Conservation (phyloP, 2,888 invertebrate species). For the Biston stratarius region DNA sequence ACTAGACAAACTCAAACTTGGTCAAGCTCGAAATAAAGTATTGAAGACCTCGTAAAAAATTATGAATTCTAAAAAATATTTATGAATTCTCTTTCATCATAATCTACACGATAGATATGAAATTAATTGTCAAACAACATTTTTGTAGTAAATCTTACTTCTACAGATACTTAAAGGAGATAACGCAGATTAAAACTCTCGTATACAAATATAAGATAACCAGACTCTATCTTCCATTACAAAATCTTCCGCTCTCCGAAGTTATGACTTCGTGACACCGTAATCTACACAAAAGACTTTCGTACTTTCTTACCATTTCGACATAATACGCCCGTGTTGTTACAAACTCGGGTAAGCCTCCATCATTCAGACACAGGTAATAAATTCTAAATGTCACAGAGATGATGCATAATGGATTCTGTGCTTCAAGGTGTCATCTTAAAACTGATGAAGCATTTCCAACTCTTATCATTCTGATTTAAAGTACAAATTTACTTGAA, state of each 20-base stretch:
- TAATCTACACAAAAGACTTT: slow-evolving; percentile 39
- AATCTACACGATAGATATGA: too few species aligned
- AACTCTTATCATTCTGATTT: slow-evolving; percentile 41
- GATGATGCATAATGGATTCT: slow-evolving; percentile 77
- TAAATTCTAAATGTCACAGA: slow-evolving; percentile 81
- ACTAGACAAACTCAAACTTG: background rate
- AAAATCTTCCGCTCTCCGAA: slow-evolving; percentile 29
- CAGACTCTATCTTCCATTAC: slow-evolving; percentile 16
- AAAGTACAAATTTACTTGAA: slow-evolving; percentile 47
- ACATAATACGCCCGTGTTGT: slow-evolving; percentile 55
- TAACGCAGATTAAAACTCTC: slow-evolving; percentile 15
- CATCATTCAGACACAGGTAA: slow-evolving; percentile 73
- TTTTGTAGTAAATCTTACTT: slow-evolving; percentile 8
- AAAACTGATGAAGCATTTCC: slow-evolving; percentile 41
- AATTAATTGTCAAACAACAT: slow-evolving; percentile 8
- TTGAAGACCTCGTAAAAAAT: too few species aligned
- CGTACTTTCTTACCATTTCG: slow-evolving; percentile 50
- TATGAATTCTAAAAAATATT: too few species aligned
- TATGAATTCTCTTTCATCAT: too few species aligned
- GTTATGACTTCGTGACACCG: slow-evolving; percentile 41
- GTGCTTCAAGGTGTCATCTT: slow-evolving; percentile 67
- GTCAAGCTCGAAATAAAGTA: too few species aligned
- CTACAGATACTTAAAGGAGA: slow-evolving; percentile 9
- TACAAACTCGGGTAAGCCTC: slow-evolving; percentile 59
- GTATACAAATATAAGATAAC: slow-evolving; percentile 4